Conservation (phyloP, 2,113 vertebrate genomes). For the Dipodomys spectabilis region DNA sequence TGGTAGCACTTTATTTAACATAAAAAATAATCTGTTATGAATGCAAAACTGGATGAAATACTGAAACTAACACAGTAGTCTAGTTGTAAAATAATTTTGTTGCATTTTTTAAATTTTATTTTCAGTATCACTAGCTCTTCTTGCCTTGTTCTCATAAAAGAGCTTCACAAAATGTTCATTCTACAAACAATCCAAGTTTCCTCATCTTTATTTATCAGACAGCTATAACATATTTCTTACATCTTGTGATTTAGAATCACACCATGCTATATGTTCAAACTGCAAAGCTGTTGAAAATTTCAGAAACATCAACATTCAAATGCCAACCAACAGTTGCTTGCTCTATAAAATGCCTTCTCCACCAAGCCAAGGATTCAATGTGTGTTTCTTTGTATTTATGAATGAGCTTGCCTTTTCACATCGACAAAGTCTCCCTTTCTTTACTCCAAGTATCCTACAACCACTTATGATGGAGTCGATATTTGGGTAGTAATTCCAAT, state of each 20-base stretch:
- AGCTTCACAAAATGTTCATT: background rate
- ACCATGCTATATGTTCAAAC: conserved; percentile 57
- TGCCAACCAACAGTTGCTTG: conserved; percentile 51
- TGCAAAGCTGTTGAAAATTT: conserved; percentile 69
- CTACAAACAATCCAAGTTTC: background rate
- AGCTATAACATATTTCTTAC: conserved; percentile 52
- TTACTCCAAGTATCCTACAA: background rate
- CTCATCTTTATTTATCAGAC: conserved; percentile 54
- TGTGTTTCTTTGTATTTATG: conserved; percentile 52
- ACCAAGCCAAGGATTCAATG: background rate
- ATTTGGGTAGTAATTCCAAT: conserved; percentile 43
- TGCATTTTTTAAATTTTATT: background rate
- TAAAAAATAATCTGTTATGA: background rate
- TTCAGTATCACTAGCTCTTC: background rate
- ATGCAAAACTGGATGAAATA: background rate
- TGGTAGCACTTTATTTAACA: background rate
- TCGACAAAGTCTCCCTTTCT: background rate
- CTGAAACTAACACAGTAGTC: background rate
- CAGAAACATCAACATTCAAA: conserved; percentile 70
- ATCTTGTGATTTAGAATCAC: conserved; percentile 47
- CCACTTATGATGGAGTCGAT: background rate
- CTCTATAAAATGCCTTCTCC: conserved; percentile 40
- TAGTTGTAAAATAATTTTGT: background rate
- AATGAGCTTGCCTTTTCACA: conserved; percentile 47
- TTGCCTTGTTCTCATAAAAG: background rate